Conservation (phyloP, 1,140 invertebrate genomes). For the Goniozus legneri region DNA sequence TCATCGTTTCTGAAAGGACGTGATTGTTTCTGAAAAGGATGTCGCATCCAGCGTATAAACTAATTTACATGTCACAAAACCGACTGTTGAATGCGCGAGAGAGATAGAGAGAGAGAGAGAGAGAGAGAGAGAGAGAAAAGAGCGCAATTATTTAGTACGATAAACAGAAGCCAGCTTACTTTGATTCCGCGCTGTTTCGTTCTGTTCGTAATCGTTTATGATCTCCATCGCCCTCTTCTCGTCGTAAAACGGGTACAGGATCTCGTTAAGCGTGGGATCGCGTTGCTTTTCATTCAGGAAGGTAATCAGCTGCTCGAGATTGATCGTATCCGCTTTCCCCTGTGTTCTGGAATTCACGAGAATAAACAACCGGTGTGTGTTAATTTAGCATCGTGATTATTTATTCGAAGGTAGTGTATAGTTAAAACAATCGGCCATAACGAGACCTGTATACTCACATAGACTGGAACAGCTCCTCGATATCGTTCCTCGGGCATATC, state of each 20-base stretch:
- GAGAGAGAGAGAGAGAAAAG: not conserved
- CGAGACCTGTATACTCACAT: slow-evolving; percentile 70
- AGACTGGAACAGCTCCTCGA: slow-evolving; percentile 95
- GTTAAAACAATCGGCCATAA: not conserved
- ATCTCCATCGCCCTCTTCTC: slow-evolving; percentile 91
- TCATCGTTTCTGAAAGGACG: slow-evolving; percentile 64
- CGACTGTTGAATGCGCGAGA: too few relatives aligned
- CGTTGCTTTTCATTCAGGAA: slow-evolving; percentile 98
- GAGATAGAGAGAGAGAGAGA: too few relatives aligned
- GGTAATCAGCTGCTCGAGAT: slow-evolving; percentile 82
- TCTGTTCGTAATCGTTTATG: slow-evolving; percentile 90
- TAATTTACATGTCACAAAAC: slow-evolving; percentile 1
- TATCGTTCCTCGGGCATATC: slow-evolving; percentile 98
- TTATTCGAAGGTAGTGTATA: not conserved
- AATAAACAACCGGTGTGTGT: slow-evolving; percentile 1
- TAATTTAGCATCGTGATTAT: not conserved
- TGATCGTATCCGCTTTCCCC: slow-evolving; percentile 85
- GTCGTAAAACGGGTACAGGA: slow-evolving; percentile 96
- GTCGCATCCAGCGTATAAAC: slow-evolving; percentile 16
- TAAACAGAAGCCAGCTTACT: slow-evolving; percentile 61
- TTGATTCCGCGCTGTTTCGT: slow-evolving; percentile 73
- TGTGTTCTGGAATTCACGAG: slow-evolving; percentile 67
- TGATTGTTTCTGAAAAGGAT: slow-evolving; percentile 36
- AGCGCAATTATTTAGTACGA: too few relatives aligned
- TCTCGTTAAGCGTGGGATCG: slow-evolving; percentile 98